Evolutionary conservation across 2,797 vertebrate species (phyloP).

Genomic region (Rhabdomys pumilio): DNA sequence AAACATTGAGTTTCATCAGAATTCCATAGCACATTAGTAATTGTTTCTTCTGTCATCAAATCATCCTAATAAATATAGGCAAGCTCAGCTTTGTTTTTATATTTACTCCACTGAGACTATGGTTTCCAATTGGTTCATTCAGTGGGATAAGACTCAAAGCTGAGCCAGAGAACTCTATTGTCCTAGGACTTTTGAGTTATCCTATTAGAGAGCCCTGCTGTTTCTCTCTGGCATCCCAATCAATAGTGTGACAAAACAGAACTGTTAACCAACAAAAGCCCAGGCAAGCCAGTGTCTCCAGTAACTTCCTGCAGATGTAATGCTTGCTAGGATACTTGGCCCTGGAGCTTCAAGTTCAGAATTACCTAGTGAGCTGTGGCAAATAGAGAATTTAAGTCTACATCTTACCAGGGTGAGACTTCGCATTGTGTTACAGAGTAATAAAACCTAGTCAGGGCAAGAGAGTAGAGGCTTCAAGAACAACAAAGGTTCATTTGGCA

Average conservation of each 20-base stretch:
- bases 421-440: neutral
- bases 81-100: conserved; percentile 24
- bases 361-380: conserved; percentile 35
- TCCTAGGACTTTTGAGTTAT: conserved; percentile 16
- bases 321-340: neutral
- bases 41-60: neutral
- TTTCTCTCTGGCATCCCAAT: conserved; percentile 21
- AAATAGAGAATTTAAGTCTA: conserved; percentile 35
- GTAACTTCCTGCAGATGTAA: conserved; percentile 14
- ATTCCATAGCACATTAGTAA: neutral
- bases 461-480: conserved; percentile 52
- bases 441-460: conserved; percentile 55
- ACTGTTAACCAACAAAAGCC: conserved; percentile 55
- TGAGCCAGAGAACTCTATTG: conserved; percentile 20
- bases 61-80: neutral
- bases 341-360: conserved; percentile 32
- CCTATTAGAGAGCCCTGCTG: conserved; percentile 45
- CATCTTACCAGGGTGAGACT: conserved; percentile 42
- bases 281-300: neutral
- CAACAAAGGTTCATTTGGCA: conserved; percentile 47
- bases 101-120: neutral
- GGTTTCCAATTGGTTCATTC: conserved; percentile 39
- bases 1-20: neutral
- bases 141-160: conserved; percentile 13
- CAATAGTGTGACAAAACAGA: conserved; percentile 51